Conservation (phyloP, 2,888 invertebrate species). For the Prenolepis imparis region DNA sequence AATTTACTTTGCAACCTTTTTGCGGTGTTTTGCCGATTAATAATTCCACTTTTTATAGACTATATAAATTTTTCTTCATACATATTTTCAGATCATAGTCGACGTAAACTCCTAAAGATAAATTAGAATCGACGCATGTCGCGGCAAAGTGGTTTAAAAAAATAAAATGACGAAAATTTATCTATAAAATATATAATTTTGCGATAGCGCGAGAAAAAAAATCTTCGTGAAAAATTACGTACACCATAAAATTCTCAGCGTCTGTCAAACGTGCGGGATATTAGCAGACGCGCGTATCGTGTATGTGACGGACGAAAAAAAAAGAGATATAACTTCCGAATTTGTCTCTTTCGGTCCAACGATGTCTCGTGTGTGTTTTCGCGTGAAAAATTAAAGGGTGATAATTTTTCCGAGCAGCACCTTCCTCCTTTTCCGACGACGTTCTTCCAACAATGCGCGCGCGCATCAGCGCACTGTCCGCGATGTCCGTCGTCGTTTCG, state of each 20-base stretch:
- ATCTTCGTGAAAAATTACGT: neutral
- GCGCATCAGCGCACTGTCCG: constrained; percentile 6
- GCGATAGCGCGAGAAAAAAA: neutral
- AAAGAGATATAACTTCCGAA: neutral
- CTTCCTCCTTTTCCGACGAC: neutral
- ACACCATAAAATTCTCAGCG: neutral
- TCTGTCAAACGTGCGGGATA: neutral
- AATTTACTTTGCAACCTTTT: neutral
- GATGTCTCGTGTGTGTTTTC: too few relatives aligned
- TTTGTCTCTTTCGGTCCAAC: neutral
- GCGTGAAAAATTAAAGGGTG: constrained; percentile 9
- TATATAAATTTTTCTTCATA: neutral
- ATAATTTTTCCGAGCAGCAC: constrained; percentile 17
- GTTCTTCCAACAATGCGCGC: constrained; percentile 2
- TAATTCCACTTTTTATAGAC: neutral
- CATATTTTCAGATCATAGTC: neutral
- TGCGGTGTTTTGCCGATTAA: neutral
- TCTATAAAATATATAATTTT: neutral
- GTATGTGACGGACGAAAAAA: neutral
- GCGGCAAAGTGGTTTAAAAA: neutral
- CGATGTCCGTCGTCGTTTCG: neutral
- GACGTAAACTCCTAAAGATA: neutral
- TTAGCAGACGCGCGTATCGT: neutral
- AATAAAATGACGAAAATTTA: neutral
- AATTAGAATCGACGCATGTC: neutral